Evolutionary conservation across 2,797 vertebrate species (phyloP).

Genomic region (Taeniopygia guttata): DNA sequence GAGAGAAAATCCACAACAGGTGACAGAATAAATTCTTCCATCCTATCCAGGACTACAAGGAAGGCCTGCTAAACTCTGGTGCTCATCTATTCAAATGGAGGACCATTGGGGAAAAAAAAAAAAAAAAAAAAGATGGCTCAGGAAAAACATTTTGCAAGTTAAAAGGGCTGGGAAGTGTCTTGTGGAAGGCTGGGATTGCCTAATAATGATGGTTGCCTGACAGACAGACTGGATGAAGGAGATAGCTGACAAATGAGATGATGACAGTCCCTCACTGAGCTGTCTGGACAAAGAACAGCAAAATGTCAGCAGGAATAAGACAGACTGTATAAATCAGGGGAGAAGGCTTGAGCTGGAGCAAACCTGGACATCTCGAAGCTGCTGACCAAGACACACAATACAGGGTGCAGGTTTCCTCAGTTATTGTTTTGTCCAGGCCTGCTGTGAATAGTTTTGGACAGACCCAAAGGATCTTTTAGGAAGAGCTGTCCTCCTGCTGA

Average conservation of each 20-base stretch:
- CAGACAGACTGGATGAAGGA: neutral
- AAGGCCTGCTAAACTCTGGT: neutral
- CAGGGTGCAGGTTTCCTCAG: neutral
- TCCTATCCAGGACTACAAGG: neutral
- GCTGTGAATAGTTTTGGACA: neutral
- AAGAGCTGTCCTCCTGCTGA: neutral
- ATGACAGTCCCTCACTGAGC: neutral
- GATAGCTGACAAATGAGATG: neutral
- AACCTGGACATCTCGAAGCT: neutral
- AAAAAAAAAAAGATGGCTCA: neutral
- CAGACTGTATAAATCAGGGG: neutral
- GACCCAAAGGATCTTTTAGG: neutral
- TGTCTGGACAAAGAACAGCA: neutral
- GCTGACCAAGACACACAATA: neutral
- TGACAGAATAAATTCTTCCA: constrained; percentile 8
- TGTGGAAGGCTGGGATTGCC: neutral
- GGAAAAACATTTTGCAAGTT: neutral
- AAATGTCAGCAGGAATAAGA: neutral
- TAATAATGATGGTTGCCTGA: neutral
- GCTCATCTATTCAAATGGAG: neutral
- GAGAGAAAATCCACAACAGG: neutral
- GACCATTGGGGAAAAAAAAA: no score
- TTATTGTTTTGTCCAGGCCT: neutral
- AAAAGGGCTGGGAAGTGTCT: neutral
- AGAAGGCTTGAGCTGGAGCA: neutral